A percentile compares a stretch with the other conserved stretches of the same genome.
phyloP scores from a whole-genome alignment of 2,888 invertebrate genomes.

The Caenorhabditis japonica region DNA sequence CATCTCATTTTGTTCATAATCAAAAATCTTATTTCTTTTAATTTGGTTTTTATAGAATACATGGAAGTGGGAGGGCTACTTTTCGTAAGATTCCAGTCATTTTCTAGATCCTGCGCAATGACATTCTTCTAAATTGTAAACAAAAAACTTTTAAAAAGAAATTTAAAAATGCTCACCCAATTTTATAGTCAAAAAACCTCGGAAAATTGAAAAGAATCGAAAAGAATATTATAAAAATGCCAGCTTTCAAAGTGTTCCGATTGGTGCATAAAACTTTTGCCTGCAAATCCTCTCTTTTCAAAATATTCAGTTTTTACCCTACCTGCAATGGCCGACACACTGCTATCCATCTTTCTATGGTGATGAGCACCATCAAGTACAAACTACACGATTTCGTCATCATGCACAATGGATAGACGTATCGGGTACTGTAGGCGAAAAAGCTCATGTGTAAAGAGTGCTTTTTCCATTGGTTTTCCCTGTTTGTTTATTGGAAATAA shows the following conservation, averaged over 20 bases:
- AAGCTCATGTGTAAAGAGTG: constrained; percentile 38
- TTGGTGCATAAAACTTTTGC: constrained; percentile 50
- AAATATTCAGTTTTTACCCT: background rate
- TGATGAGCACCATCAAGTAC: constrained; percentile 53
- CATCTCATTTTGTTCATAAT: too few relatives aligned
- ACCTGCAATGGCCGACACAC: constrained; percentile 52
- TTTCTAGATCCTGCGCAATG: too few relatives aligned
- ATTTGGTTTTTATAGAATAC: too few relatives aligned
- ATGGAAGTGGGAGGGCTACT: too few relatives aligned
- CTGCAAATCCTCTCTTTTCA: constrained; percentile 9
- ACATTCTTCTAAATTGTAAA: too few relatives aligned
- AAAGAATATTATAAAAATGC: constrained; percentile 45
- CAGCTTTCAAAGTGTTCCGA: constrained; percentile 45
- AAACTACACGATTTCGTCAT: constrained; percentile 55
- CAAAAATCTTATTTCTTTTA: too few relatives aligned
- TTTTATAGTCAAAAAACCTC: constrained; percentile 48
- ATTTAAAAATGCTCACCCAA: constrained; percentile 24
- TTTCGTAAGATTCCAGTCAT: too few relatives aligned
- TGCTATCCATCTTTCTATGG: constrained; percentile 52
- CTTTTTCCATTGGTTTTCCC: constrained; percentile 42
- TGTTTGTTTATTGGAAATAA: constrained; percentile 13
- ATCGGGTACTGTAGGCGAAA: constrained; percentile 41
- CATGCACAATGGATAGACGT: constrained; percentile 53
- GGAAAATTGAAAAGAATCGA: constrained; percentile 54
- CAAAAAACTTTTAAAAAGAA: too few relatives aligned